Conservation (phyloP, 2,113 vertebrate species). For the Alethe castanea region DNA sequence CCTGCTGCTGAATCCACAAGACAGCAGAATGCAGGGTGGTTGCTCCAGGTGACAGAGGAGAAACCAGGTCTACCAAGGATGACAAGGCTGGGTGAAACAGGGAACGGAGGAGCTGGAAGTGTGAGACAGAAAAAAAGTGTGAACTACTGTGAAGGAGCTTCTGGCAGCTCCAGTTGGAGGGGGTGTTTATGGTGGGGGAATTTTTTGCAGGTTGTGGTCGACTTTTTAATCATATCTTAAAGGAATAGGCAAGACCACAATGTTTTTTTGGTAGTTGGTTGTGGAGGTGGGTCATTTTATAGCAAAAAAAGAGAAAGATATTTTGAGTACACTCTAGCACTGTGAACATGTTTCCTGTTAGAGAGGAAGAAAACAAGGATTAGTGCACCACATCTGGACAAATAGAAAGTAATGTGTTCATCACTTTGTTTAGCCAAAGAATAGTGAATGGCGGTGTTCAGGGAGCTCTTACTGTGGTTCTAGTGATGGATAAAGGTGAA, state of each 20-base stretch:
- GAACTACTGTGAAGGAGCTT: neutral
- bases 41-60: neutral
- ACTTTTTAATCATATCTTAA: neutral
- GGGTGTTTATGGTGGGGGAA: rapidly evolving
- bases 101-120: neutral
- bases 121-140: neutral
- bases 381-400: neutral
- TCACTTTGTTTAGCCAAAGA: neutral
- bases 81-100: neutral
- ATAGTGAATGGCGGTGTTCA: neutral
- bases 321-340: neutral
- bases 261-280: neutral
- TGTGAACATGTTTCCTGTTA: neutral
- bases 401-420: neutral
- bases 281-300: neutral
- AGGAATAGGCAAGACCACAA: neutral
- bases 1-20: neutral
- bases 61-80: neutral
- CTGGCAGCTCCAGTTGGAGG: neutral
- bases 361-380: neutral
- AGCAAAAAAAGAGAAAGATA: neutral
- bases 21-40: neutral
- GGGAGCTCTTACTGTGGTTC: neutral
- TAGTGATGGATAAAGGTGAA: neutral
- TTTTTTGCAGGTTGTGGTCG: neutral